Percentiles rank a stretch among this genome's conserved stretches.
Conservation (phyloP, 2,113 vertebrate species). For the Chionomys nivalis region DNA sequence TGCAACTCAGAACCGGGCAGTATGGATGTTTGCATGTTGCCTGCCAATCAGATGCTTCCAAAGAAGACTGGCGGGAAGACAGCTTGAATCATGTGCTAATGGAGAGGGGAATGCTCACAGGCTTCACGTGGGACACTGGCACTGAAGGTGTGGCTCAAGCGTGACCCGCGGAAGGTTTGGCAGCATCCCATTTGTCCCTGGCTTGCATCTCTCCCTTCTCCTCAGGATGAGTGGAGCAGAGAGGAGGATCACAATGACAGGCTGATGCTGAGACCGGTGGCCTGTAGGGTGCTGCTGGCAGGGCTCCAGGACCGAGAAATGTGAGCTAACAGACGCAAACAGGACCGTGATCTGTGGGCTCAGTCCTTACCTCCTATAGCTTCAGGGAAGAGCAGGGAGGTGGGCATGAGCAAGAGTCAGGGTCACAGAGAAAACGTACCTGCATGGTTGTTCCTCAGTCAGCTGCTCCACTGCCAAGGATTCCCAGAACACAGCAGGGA, state of each 20-base stretch:
- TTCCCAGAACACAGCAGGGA: not conserved
- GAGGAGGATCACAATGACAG: not conserved
- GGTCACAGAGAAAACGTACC: not conserved
- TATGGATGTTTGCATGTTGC: rapidly evolving
- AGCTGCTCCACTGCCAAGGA: not conserved
- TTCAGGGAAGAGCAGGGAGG: not conserved
- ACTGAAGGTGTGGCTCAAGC: not conserved
- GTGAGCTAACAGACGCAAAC: not conserved
- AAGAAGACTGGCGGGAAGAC: not conserved
- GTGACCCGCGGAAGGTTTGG: not conserved
- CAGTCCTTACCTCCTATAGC: not conserved
- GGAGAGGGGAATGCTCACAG: not conserved
- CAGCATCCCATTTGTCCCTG: not conserved
- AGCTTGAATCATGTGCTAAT: not conserved
- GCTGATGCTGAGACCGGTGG: too few species aligned
- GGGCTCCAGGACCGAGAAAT: not conserved
- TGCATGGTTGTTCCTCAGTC: not conserved
- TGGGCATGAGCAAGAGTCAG: not conserved
- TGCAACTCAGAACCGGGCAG: rapidly evolving
- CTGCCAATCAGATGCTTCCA: not conserved
- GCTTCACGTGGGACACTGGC: not conserved
- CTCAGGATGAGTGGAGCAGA: not conserved
- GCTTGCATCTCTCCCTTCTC: not conserved
- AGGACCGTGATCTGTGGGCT: rapidly evolving
- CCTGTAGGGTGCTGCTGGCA: not conserved